Evolutionary conservation across 1,140 invertebrate genomes (phyloP).

Genomic region (Druon quercuslanigerum): DNA sequence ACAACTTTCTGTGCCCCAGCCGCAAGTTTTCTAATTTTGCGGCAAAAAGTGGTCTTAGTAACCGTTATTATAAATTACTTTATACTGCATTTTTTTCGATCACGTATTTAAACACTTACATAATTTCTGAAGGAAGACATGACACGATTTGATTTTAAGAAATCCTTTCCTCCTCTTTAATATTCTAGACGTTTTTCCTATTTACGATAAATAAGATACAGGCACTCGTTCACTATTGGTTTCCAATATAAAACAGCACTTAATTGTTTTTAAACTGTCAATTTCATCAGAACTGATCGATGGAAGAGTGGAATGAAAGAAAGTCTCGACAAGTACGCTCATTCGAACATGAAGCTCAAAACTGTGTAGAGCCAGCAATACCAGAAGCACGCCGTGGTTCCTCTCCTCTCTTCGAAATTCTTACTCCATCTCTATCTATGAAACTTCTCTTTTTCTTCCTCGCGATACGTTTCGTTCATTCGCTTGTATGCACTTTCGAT

Average conservation of each 20-base stretch:
- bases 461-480: constrained; percentile 50
- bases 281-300: constrained; percentile 42
- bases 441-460: constrained; percentile 44
- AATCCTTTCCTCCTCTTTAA: constrained; percentile 22
- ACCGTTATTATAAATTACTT: too few relatives aligned
- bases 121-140: constrained; percentile 73
- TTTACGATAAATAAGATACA: constrained; percentile 6
- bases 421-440: constrained; percentile 48
- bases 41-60: too few relatives aligned
- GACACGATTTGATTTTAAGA: constrained; percentile 11
- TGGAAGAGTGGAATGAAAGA: constrained; percentile 42
- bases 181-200: constrained; percentile 34
- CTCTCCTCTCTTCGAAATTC: constrained; percentile 51
- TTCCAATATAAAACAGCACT: constrained; percentile 35
- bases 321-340: constrained; percentile 56
- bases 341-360: constrained; percentile 68
- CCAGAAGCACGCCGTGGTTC: constrained; percentile 64
- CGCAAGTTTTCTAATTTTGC: too few relatives aligned
- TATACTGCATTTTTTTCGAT: neutral
- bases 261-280: constrained; percentile 8
- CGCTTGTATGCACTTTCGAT: constrained; percentile 49
- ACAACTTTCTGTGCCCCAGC: too few relatives aligned
- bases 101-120: constrained; percentile 62
- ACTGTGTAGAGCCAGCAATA: constrained; percentile 72
- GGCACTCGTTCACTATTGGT: constrained; percentile 45